Conservation (phyloP, 1,140 invertebrate species). For the Ruditapes philippinarum region DNA sequence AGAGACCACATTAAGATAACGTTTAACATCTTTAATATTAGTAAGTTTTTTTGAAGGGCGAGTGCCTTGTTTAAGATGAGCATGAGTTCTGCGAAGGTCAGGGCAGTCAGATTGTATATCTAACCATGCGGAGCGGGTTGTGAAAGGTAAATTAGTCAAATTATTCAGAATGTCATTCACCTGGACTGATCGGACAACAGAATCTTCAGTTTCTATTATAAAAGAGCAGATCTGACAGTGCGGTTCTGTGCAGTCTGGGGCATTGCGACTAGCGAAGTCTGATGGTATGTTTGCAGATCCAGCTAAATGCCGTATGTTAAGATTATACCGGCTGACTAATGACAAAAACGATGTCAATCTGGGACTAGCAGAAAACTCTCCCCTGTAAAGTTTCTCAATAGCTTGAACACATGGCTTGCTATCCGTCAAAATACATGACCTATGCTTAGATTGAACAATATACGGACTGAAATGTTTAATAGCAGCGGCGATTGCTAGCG, state of each 20-base stretch:
- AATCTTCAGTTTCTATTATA: conserved; percentile 12
- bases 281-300: conserved; percentile 52
- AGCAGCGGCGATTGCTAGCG: conserved; percentile 45
- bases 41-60: conserved; percentile 68
- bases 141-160: conserved; percentile 37
- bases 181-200: conserved; percentile 4
- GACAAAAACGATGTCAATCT: conserved; percentile 65
- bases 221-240: conserved; percentile 54
- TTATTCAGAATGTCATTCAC: background rate
- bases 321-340: conserved; percentile 40
- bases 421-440: conserved; percentile 57
- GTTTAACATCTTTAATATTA: conserved; percentile 60
- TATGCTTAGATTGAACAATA: conserved; percentile 58
- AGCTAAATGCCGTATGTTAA: conserved; percentile 35
- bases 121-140: conserved; percentile 39
- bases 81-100: conserved; percentile 39
- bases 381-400: conserved; percentile 48
- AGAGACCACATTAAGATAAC: conserved; percentile 63
- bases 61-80: conserved; percentile 68
- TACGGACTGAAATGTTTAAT: conserved; percentile 66
- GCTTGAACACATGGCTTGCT: conserved; percentile 67
- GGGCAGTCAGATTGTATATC: conserved; percentile 61
- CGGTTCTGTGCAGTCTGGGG: conserved; percentile 28
- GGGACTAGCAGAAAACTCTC: conserved; percentile 69
- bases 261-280: conserved; percentile 66